Conservation (phyloP, 2,888 invertebrate species). For the Petrolisthes cinctipes region DNA sequence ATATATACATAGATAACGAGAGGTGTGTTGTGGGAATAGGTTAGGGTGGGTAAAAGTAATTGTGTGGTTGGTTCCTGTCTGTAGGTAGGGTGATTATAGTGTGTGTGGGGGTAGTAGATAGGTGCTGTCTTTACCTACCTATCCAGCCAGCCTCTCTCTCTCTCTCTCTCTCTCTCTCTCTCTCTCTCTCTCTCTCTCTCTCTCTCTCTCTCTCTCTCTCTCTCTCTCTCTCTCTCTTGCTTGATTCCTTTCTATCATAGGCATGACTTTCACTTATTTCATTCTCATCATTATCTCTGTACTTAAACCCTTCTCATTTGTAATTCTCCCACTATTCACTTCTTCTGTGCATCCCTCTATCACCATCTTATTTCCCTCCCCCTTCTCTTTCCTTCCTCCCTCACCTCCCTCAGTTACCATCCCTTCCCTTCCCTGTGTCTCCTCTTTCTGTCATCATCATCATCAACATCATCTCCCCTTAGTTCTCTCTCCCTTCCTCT, state of each 20-base stretch:
- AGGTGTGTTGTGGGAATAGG: background rate
- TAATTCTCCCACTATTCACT: background rate
- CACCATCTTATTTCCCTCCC: background rate
- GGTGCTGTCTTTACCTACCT: background rate
- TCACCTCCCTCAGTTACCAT: background rate
- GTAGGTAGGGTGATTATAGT: background rate
- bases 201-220: conserved; percentile 1
- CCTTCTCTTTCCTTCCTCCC: background rate
- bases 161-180: background rate
- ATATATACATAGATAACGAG: background rate
- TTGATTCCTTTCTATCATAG: background rate
- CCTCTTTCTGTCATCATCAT: conserved; percentile 2
- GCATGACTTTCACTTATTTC: background rate
- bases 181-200: conserved; percentile 1
- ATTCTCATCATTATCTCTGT: background rate
- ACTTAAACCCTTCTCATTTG: background rate
- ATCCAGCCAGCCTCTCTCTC: background rate
- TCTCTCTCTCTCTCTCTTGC: background rate
- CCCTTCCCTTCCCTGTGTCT: background rate
- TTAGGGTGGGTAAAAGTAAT: background rate
- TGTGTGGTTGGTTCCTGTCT: background rate
- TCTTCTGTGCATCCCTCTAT: background rate
- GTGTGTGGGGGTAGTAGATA: background rate
- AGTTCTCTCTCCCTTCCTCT: background rate
- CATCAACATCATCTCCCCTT: background rate